phyloP scores from a whole-genome alignment of 2,113 vertebrate species.

The Narcine bancroftii region DNA sequence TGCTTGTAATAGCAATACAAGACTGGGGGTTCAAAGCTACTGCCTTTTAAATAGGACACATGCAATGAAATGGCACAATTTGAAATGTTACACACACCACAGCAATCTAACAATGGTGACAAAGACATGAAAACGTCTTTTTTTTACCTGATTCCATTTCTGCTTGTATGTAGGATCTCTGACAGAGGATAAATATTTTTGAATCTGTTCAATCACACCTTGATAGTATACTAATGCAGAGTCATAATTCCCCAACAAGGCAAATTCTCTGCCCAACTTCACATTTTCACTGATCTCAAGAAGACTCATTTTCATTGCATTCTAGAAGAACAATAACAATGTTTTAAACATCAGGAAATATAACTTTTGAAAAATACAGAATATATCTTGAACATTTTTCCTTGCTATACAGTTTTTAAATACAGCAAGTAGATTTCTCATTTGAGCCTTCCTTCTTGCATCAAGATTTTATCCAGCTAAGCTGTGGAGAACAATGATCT shows the following conservation, averaged over 20 bases:
- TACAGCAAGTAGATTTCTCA: neutral
- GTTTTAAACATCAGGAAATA: neutral
- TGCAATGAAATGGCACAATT: neutral
- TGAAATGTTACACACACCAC: neutral
- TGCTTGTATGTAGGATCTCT: constrained; percentile 74
- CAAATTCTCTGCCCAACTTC: constrained; percentile 89
- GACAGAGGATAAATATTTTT: constrained; percentile 72
- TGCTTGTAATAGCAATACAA: too few species aligned
- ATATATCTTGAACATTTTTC: constrained; percentile 35
- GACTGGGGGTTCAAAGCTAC: neutral
- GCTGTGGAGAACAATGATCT: neutral
- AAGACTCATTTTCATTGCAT: constrained; percentile 75
- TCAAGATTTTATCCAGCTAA: neutral
- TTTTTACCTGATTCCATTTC: constrained; percentile 86
- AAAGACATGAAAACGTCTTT: constrained; percentile 36
- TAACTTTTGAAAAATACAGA: constrained; percentile 40
- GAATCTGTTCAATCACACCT: constrained; percentile 88
- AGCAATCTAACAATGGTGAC: neutral
- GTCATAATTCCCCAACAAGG: constrained; percentile 89
- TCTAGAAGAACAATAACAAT: neutral
- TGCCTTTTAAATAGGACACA: neutral
- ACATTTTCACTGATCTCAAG: constrained; percentile 91
- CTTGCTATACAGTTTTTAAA: neutral
- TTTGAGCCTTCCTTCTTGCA: neutral
- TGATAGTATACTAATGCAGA: constrained; percentile 89